Evolutionary conservation across 2,797 vertebrate species (phyloP).

Genomic region (Microchirus variegatus): DNA sequence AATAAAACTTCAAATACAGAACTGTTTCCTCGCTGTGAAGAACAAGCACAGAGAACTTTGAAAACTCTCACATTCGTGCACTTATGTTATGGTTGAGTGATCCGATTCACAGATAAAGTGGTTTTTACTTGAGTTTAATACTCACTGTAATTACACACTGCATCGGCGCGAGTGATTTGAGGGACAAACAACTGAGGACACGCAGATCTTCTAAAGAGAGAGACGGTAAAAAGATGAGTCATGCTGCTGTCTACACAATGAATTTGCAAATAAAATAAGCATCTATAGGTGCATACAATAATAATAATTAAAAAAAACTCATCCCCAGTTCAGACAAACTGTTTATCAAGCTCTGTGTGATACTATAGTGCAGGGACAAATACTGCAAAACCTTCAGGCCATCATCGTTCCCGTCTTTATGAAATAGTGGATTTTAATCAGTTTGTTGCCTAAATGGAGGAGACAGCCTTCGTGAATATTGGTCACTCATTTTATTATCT

Average conservation of each 20-base stretch:
- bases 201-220: conserved; percentile 25
- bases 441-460: conserved; percentile 50
- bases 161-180: conserved; percentile 28
- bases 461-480: conserved; percentile 51
- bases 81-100: background rate
- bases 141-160: conserved; percentile 9
- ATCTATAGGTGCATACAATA: conserved; percentile 12
- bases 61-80: background rate
- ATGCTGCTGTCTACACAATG: conserved; percentile 32
- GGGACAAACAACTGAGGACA: conserved; percentile 21
- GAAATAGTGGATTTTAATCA: conserved; percentile 51
- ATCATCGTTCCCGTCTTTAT: conserved; percentile 32
- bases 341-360: conserved; percentile 34
- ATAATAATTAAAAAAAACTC: conserved; percentile 24
- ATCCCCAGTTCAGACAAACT: conserved; percentile 15
- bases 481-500: conserved; percentile 54
- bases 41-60: background rate
- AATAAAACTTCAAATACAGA: no score
- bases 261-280: conserved; percentile 28
- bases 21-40: background rate
- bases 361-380: conserved; percentile 25
- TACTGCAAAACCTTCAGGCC: conserved; percentile 30
- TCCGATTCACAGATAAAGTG: conserved; percentile 5
- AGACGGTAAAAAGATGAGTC: conserved; percentile 4
- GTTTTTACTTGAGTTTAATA: background rate